Evolutionary conservation across 2,888 invertebrate species (phyloP).

Genomic region (Ophion ellenae): DNA sequence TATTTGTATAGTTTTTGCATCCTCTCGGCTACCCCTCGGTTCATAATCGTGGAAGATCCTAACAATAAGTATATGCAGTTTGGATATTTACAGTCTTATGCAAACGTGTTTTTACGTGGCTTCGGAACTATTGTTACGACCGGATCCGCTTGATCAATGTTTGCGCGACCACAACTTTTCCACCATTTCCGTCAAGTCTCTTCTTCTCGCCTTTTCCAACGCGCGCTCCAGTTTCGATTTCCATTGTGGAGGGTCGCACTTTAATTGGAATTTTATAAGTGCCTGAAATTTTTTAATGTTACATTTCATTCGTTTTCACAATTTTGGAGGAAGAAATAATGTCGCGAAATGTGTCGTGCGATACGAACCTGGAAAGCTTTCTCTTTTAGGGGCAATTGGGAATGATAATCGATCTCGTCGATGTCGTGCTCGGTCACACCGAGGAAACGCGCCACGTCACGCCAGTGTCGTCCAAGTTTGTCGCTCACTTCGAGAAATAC

Average conservation of each 20-base stretch:
- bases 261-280: conserved; percentile 73
- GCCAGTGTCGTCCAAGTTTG: conserved; percentile 77
- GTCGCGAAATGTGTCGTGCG: neutral
- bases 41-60: neutral
- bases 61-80: neutral
- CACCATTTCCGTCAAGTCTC: conserved; percentile 77
- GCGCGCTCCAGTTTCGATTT: conserved; percentile 74
- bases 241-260: conserved; percentile 72
- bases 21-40: neutral
- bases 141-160: conserved; percentile 4
- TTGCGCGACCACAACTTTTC: conserved; percentile 64
- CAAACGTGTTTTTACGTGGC: neutral
- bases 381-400: conserved; percentile 70
- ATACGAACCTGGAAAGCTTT: conserved; percentile 73
- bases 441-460: conserved; percentile 76
- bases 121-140: neutral
- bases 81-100: neutral
- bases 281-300: conserved; percentile 70
- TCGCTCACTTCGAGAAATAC: conserved; percentile 74
- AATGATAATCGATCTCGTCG: conserved; percentile 73
- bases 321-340: conserved; percentile 42
- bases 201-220: conserved; percentile 76
- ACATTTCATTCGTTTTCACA: neutral
- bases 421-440: conserved; percentile 76
- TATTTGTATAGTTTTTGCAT: neutral